Base-by-base conservation (phyloP, 1,140 invertebrate species). In the Cotesia vestalis region DNA sequence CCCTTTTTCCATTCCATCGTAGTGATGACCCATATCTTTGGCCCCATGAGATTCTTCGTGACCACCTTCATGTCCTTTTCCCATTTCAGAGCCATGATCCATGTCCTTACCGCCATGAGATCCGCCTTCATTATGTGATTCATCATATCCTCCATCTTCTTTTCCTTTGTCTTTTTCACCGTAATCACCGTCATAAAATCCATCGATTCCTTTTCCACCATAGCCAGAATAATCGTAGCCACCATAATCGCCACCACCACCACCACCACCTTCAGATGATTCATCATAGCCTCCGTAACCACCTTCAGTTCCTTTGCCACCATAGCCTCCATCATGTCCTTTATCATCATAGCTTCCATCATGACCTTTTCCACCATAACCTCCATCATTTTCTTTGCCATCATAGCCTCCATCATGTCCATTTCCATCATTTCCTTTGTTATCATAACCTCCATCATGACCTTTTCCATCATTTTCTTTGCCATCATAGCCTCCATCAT, bases 131-230 rank as follows among this genome's bases (percentile, higher is more conserved):
- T 11, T 11, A 6, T 55, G 11, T 55, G 12, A 14, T 4, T 55
- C 5, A n/a, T 55, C 12, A n/a, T 55, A 4, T 14, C 17, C 53
- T 12, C 53, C 53, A 55, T 14, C 53, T 4, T 60, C 67, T n/a
- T 38, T 61, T 55, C 77, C 17, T 40, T 63, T 63, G 63, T 76
- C 75, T 34, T 68, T 72, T 35, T 68, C 66, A 36, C 57, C 74
- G 53, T 71, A 46, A 14, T 36, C 69, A 27, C 60, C 59, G 55
- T 14, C 34, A 53, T 73, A 59, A 14, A 38, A 55, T 17, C 51
- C 62, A 71, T 71, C 14, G 6, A 17, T 40, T 2, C 12, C 12
- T 1, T 36, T n/a, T 57, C 46, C 17, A 1, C 61, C 69, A 35
- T 63, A 14, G 11, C 36, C 27, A 4, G 34, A 9, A 63, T 35